Conservation (phyloP, 2,888 invertebrate species). For the Lottia scabra region DNA sequence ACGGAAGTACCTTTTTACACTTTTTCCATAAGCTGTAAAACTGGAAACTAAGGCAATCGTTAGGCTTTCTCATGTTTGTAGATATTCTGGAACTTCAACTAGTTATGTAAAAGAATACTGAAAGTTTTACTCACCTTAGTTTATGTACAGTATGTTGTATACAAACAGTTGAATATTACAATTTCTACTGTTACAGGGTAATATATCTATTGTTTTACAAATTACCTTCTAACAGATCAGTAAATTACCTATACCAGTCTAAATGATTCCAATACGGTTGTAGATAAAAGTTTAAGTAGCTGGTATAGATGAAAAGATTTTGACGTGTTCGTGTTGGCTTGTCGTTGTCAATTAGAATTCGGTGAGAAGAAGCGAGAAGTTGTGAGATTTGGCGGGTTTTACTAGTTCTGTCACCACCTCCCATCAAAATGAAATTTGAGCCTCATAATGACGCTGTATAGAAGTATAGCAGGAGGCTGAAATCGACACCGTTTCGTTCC, state of each 20-base stretch:
- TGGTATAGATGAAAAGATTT: constrained; percentile 10
- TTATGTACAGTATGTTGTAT: too few species aligned
- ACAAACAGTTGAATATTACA: too few species aligned
- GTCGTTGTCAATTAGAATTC: constrained; percentile 22
- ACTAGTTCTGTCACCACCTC: constrained; percentile 10
- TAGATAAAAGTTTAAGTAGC: constrained; percentile 10
- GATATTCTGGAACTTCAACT: too few species aligned
- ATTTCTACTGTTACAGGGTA: neutral
- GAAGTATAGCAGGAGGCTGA: neutral
- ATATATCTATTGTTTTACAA: neutral
- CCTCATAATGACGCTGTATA: neutral
- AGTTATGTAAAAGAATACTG: too few species aligned
- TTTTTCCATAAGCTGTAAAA: too few species aligned
- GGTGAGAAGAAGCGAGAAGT: constrained; percentile 13
- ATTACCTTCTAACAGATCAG: neutral
- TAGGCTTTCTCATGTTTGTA: too few species aligned
- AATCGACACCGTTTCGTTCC: neutral
- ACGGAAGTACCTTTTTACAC: too few species aligned
- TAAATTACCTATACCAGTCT: neutral
- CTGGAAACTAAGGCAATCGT: too few species aligned
- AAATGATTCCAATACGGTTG: constrained; percentile 11
- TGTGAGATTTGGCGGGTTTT: constrained; percentile 5
- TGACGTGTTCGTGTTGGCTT: constrained; percentile 9
- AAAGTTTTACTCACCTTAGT: too few species aligned
- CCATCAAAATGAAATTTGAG: constrained; percentile 16